Base-by-base conservation (phyloP, 92 coral and sea anemone genomes). In the Scolanthus callimorphus region DNA sequence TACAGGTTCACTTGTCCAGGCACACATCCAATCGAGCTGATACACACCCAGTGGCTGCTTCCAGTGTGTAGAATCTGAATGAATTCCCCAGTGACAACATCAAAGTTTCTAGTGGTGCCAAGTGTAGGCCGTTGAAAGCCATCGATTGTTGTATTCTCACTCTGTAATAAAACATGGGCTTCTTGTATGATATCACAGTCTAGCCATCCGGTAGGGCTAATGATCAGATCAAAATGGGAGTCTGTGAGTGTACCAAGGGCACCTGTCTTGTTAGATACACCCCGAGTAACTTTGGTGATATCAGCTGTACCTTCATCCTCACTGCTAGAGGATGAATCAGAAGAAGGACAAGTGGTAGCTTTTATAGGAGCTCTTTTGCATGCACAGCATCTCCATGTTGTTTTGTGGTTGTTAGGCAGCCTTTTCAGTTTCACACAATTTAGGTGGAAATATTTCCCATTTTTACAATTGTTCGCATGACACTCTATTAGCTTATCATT, bases 1-100 rank as follows among this genome's bases (percentile, higher is more conserved):
- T 70, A 78, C 31, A 83, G 54, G 23, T 60, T 78, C 23, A 83
- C 81, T 6, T 17, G 25, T 3, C 90, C 85, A 43, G 84, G 79
- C 20, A 43, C 30, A 50, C 84, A 80, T 21, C 77, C 81, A 22
- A 78, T 69, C 37, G 88, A 68, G 52, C 69, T 75, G 57, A 69
- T 60, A 59, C 77, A 81, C 34, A 81, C 73, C 82, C 90, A 78
- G 69, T 83, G 85, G 49, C 29, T 50, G 31, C 44, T 37, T 8
- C 85, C 68, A 46, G 85, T 60, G 39, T 83, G 77, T 64, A 83
- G 66, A 27, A 80, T 73, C 44, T 78, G 86, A 34, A 73, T 62
- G 52, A 67, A 78, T 51, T 73, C 70, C 3, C 78, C 78, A 50
- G 67, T 51, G 23, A 67, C 65, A 2, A 51, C 57, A 57, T 58